Conservation (phyloP, 2,888 invertebrate genomes). For the Nymphalis polychloros region DNA sequence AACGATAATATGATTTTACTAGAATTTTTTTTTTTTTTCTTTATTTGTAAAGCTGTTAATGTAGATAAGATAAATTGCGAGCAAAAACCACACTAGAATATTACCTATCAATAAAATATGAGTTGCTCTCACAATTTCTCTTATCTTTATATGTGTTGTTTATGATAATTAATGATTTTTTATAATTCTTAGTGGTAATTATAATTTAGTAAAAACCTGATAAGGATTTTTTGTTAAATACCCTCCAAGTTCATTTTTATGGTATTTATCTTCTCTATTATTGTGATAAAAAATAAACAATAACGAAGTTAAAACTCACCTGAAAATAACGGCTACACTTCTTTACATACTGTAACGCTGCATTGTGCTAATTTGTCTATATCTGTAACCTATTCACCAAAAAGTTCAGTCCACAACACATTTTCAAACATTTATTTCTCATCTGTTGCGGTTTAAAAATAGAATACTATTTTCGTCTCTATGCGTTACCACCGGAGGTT, state of each 20-base stretch:
- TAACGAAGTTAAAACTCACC: slow-evolving; percentile 16
- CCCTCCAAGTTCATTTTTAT: neutral
- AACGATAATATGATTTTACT: too few relatives aligned
- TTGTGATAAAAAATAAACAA: neutral
- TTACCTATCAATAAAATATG: slow-evolving; percentile 19
- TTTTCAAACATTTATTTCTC: slow-evolving; percentile 25
- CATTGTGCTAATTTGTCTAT: slow-evolving; percentile 21
- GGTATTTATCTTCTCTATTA: neutral
- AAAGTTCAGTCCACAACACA: slow-evolving; percentile 33
- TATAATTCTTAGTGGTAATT: neutral
- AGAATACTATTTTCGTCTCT: slow-evolving; percentile 15
- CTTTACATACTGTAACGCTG: slow-evolving; percentile 3
- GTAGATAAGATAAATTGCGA: neutral
- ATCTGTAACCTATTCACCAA: slow-evolving; percentile 25
- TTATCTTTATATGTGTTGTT: slow-evolving; percentile 27
- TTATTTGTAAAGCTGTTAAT: neutral
- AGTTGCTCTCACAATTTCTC: slow-evolving; percentile 30
- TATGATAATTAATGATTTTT: slow-evolving; percentile 11
- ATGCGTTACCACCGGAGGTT: slow-evolving; percentile 17
- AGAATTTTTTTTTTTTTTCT: too few relatives aligned
- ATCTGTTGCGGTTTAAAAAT: slow-evolving; percentile 29
- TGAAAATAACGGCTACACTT: slow-evolving; percentile 5
- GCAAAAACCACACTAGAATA: neutral
- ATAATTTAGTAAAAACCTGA: neutral
- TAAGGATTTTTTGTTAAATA: neutral